Percentiles rank a stretch among this genome's conserved stretches.
phyloP scores from a whole-genome alignment of 2,797 vertebrate species.

The Myotis myotis region DNA sequence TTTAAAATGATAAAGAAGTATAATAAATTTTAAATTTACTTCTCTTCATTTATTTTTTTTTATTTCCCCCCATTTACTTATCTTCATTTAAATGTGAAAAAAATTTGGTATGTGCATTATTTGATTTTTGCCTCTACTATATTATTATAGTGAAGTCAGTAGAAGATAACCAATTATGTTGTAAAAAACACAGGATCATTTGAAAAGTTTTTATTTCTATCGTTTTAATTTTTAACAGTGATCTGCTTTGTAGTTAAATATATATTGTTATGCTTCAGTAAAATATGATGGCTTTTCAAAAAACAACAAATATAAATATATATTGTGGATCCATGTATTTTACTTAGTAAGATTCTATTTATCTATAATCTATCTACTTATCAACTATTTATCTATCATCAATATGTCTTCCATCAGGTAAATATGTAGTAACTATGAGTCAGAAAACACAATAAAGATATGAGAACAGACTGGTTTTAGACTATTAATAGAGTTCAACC shows the following conservation, averaged over 20 bases:
- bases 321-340: not conserved
- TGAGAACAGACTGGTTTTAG: not conserved
- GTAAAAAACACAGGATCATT: not conserved
- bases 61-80: too few species aligned
- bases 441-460: not conserved
- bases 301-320: not conserved
- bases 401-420: not conserved
- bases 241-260: not conserved
- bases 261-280: not conserved
- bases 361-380: not conserved
- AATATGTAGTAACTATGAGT: not conserved
- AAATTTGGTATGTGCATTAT: not conserved
- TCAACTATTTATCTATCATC: not conserved
- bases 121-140: not conserved
- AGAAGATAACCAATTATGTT: not conserved
- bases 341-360: not conserved
- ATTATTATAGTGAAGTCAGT: not conserved
- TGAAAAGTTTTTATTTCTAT: not conserved
- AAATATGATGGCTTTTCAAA: not conserved
- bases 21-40: not conserved
- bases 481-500: not conserved
- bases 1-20: not conserved
- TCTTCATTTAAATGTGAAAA: not conserved
- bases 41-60: not conserved
- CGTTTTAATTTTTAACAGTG: not conserved